Evolutionary conservation across 1,140 invertebrate genomes (phyloP), one percentile per base, ranked within the genome.

Genomic region (Drosophila guanche): DNA sequence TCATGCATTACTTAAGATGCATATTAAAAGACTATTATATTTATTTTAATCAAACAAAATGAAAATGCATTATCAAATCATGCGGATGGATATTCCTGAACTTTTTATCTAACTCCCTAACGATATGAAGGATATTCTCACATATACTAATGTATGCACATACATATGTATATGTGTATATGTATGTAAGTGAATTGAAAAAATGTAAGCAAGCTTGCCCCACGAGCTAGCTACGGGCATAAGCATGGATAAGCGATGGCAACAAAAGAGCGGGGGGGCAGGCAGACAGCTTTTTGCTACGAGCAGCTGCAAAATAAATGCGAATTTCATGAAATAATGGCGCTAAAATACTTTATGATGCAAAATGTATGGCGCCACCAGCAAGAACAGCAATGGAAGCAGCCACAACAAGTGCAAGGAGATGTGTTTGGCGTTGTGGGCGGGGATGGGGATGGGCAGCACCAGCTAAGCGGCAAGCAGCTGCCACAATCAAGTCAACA

Each of bases 311-410:
- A 84, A 76, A 84, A 84, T 84, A 84, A 84, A 84, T 84, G 79
- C 72, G 76, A 76, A 84, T 84, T 84, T 84, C 76, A 79, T 84
- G 67, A 84, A 84, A 84, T 84, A 84, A 84, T 84, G 71, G 80
- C 54, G 71, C 76, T 68, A 84, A 84, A 84, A 84, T 84, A 73
- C 65, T 79, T 84, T 83, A 83, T 84, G 72, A 84, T 84, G 79
- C 71, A 84, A 84, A 79, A 79, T 84, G 67, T 73, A 84, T 60
- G 66, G 42, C 43, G 52, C 42, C 45, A 56, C 25, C 62, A 54
- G 63, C 33, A 60, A 42, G 20, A 56, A 50, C 42, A 48, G 29
- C 57, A 58, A 48, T 55, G 66, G 72, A 25, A 40, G 23, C 42
- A 47, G 37, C 68, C 63, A 40, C 75, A 73, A 47, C 60, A 48